Evolutionary conservation across 2,113 vertebrate genomes (phyloP).

Genomic region (Ptilonorhynchus violaceus): DNA sequence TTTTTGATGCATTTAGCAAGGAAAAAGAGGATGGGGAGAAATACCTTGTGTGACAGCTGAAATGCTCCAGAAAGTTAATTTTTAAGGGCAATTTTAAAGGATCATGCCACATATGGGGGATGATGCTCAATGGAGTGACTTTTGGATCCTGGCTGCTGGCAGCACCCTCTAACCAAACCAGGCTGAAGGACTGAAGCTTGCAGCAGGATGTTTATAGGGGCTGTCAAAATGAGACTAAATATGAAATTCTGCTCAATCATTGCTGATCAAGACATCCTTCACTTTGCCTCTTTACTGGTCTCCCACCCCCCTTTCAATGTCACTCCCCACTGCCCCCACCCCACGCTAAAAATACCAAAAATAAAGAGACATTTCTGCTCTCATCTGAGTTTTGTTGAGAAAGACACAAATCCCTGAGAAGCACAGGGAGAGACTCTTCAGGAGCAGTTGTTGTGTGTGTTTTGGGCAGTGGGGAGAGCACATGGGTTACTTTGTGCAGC

Average conservation of each 20-base stretch:
- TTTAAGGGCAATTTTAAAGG: neutral
- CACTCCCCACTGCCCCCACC: neutral
- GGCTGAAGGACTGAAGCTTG: neutral
- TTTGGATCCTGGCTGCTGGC: neutral
- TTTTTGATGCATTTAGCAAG: neutral
- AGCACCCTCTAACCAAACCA: neutral
- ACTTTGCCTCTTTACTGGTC: neutral
- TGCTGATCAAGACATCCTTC: neutral
- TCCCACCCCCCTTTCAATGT: neutral
- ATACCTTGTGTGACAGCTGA: neutral
- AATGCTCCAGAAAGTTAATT: neutral
- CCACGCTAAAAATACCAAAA: neutral
- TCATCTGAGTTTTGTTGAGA: neutral
- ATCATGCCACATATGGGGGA: neutral
- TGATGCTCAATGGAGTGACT: neutral
- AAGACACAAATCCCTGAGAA: neutral
- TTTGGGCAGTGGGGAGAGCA: neutral
- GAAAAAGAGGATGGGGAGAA: neutral
- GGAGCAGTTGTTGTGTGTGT: neutral
- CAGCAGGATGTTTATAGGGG: neutral
- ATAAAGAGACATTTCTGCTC: neutral
- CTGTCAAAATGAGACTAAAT: neutral
- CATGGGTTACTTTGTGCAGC: neutral
- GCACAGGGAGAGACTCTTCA: neutral
- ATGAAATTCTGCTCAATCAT: neutral